A percentile compares a stretch with the other conserved stretches of the same genome.
Conservation (phyloP, 2,797 vertebrate species). For the Anguilla pacifica region DNA sequence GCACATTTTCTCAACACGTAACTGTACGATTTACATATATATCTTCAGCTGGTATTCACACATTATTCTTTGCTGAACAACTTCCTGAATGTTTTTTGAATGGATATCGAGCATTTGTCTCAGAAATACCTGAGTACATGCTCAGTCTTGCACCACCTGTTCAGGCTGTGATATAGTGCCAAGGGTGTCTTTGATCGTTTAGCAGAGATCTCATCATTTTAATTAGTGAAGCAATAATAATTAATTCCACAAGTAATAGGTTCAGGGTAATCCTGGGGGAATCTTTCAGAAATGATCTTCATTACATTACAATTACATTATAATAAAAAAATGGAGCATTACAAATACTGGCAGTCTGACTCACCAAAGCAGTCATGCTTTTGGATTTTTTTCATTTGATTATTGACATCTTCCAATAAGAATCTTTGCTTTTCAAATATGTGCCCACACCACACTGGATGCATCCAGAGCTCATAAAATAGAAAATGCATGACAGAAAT, state of each 20-base stretch:
- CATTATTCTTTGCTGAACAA: not conserved
- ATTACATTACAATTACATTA: not conserved
- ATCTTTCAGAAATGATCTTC: not conserved
- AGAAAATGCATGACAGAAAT: not conserved
- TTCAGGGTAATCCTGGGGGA: not conserved
- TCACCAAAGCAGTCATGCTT: not conserved
- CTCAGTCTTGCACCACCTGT: not conserved
- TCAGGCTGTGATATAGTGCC: not conserved
- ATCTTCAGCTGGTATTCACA: not conserved
- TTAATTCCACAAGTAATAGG: not conserved
- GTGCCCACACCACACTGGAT: not conserved
- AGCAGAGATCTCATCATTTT: not conserved
- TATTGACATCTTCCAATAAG: not conserved
- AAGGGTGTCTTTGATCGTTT: not conserved
- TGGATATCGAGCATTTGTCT: not conserved
- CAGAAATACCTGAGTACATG: not conserved
- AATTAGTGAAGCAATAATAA: not conserved
- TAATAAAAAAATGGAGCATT: not conserved
- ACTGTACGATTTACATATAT: not conserved
- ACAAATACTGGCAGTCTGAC: not conserved
- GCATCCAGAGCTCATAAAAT: not conserved
- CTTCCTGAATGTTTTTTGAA: not conserved
- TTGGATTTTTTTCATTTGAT: not conserved
- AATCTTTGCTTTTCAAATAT: not conserved
- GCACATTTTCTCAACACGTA: not conserved